Evolutionary conservation across 2,888 invertebrate species (phyloP), one percentile per base, ranked within the genome.

Genomic region (Ypsolopha scabrella): DNA sequence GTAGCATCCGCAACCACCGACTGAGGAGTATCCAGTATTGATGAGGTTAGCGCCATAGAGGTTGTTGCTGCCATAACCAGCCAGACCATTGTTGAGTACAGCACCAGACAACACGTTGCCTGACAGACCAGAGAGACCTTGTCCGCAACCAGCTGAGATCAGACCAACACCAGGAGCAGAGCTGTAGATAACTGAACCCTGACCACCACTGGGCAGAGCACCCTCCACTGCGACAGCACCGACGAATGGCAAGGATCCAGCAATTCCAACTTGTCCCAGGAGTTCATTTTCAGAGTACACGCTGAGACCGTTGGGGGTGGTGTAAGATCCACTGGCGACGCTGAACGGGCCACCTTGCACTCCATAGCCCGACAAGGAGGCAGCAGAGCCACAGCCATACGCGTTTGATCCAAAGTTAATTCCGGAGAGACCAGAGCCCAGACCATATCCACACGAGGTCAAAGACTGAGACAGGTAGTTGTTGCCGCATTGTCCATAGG

Each of bases 231-330:
- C 60, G 2, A 61, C 62, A 6, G 61, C 57, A 7, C 61, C 61
- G 8, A 58, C 50, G 54, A 60, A 60, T 0, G 62, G 61, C 3
- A 61, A 13, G 11, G 55, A 38, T 9, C 61, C 60, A 34, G 48
- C 50, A 1, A 58, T 58, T 14, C 55, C 53, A 3, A 62, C 48
- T 13, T 58, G 48, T 7, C 60, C 59, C 50, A 56, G 56, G 45
- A 14, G 59, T 53, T 7, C 54, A 41, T 67, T 65, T 36, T 73
- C 72, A 8, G 71, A 65, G 2, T 63, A 52, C 0, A 72, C 58
- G 3, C 57, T 57, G 3, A 75, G 55, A 3, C 76, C 75, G n/a
- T 60, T 59, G 0, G 72, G 68, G 3, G 61, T 54, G 14, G 67
- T 64, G 0, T 67, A 66, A 2, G 72, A 70, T 36, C 60, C 53